Percentiles rank a stretch among this genome's conserved stretches.
These are phyloP conservation scores for Nemotelus pantherinus DNA, from an alignment of 2,888 invertebrate species.

Conservation along the genomic window DNA sequence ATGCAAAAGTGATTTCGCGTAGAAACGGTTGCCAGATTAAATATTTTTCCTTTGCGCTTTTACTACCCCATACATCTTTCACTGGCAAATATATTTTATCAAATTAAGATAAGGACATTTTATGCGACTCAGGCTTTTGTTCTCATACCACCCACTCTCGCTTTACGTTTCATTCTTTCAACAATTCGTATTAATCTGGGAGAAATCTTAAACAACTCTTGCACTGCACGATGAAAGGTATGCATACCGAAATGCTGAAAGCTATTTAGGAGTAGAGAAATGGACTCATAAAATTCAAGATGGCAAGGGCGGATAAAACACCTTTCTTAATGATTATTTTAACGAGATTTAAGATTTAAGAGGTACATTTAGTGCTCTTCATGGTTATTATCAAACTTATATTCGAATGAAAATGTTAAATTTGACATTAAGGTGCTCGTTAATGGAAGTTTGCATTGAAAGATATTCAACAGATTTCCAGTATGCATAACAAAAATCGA, in stretches of 20 bases:
- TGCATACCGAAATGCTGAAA: too few relatives aligned
- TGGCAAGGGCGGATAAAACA: slow-evolving; percentile 30
- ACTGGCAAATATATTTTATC: slow-evolving; percentile 30
- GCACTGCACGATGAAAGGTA: too few relatives aligned
- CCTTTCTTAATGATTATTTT: slow-evolving; percentile 39
- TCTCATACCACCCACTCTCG: not conserved
- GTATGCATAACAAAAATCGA: too few relatives aligned
- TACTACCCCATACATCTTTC: not conserved
- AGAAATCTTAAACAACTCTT: not conserved
- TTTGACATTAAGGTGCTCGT: too few relatives aligned
- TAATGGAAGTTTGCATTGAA: too few relatives aligned
- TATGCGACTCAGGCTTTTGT: not conserved
- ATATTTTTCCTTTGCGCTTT: slow-evolving; percentile 15
- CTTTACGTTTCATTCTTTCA: not conserved
- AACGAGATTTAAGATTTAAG: slow-evolving; percentile 39
- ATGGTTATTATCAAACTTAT: too few relatives aligned
- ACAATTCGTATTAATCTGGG: not conserved
- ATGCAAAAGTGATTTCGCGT: slow-evolving; percentile 22
- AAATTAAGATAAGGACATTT: slow-evolving; percentile 41
- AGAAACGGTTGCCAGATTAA: slow-evolving; percentile 40
- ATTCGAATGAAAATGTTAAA: too few relatives aligned
- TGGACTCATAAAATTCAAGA: slow-evolving; percentile 28
- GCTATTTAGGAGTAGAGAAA: not conserved
- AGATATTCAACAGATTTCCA: too few relatives aligned
- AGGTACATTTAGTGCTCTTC: slow-evolving; percentile 5